phyloP scores from a whole-genome alignment of 2,888 invertebrate genomes.

The Eilema depressum region DNA sequence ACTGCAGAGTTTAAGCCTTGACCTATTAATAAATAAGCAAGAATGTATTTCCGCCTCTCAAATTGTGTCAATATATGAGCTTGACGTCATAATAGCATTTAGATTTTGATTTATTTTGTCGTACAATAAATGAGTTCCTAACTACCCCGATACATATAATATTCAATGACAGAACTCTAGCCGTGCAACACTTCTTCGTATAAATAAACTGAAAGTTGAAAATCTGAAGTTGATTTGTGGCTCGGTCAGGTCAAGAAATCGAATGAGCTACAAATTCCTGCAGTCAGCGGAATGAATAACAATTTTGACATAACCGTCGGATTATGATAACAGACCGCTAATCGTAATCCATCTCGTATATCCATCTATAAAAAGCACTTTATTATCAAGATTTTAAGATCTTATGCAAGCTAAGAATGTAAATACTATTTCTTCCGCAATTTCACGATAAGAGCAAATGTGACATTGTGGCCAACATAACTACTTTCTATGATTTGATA shows the following conservation, averaged over 20 bases:
- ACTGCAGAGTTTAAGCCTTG: slow-evolving; percentile 11
- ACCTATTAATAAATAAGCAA: slow-evolving; percentile 21
- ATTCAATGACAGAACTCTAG: background rate
- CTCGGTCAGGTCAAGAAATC: background rate
- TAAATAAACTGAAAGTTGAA: background rate
- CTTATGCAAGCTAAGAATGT: background rate
- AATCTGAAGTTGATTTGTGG: background rate
- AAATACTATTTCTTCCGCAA: slow-evolving; percentile 4
- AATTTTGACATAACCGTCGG: background rate
- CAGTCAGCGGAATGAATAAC: background rate
- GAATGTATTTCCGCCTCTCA: slow-evolving; percentile 17
- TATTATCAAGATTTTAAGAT: background rate
- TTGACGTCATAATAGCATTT: slow-evolving; percentile 16
- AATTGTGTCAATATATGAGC: slow-evolving; percentile 17
- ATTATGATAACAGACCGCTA: background rate
- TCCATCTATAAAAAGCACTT: background rate
- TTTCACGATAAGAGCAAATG: background rate
- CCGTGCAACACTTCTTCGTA: background rate
- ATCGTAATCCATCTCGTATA: slow-evolving; percentile 1
- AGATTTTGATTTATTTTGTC: slow-evolving; percentile 1
- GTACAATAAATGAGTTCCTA: background rate
- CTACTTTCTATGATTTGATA: background rate
- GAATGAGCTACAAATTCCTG: background rate
- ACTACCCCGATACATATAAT: background rate
- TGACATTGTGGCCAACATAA: background rate